phyloP scores from a whole-genome alignment of 2,797 vertebrate genomes.

The Silurus lanzhouensis region DNA sequence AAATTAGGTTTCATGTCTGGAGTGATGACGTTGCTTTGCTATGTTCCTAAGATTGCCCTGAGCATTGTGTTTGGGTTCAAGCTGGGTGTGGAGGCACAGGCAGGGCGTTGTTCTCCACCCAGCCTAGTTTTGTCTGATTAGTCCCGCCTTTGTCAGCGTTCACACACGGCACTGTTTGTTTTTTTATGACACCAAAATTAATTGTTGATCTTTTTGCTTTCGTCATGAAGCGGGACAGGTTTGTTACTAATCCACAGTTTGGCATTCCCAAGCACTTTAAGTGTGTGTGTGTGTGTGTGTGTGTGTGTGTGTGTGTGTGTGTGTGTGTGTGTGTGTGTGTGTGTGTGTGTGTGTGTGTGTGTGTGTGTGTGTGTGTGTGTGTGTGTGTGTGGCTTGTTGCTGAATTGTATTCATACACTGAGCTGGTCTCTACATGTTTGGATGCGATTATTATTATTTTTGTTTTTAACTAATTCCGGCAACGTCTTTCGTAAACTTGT shows the following conservation, averaged over 20 bases:
- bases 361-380: no score
- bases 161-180: neutral
- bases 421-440: conserved; percentile 44
- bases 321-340: neutral
- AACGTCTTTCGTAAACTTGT: neutral
- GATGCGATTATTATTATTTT: neutral
- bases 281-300: neutral
- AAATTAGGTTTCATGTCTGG: neutral
- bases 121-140: conserved; percentile 7
- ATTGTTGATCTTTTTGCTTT: neutral
- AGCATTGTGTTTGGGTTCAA: conserved; percentile 28
- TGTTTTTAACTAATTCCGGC: neutral
- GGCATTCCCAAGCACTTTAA: conserved; percentile 34
- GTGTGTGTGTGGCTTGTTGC: conserved; percentile 9
- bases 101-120: neutral
- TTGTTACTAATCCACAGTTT: neutral
- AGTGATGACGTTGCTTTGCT: neutral
- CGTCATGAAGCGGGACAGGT: neutral
- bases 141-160: neutral
- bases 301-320: neutral
- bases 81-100: conserved; percentile 16
- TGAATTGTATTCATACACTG: conserved; percentile 6
- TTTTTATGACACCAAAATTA: neutral
- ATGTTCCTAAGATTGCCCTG: neutral
- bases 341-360: no score